Evolutionary conservation across 2,797 vertebrate genomes (phyloP).

Genomic region (Brotogeris chrysoptera): DNA sequence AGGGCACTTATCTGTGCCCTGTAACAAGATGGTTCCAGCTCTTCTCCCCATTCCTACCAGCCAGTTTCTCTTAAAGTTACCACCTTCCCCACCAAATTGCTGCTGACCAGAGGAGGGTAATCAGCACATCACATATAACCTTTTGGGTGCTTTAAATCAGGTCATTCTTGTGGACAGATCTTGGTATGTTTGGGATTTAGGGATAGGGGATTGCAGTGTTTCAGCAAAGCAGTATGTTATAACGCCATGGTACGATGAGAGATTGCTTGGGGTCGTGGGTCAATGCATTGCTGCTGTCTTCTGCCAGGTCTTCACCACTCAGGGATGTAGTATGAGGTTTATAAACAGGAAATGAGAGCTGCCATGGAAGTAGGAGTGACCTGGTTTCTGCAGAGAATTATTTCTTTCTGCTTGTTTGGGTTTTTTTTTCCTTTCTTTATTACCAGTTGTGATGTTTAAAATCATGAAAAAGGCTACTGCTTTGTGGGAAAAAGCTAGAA

Average conservation of each 20-base stretch:
- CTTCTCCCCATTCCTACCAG: not conserved
- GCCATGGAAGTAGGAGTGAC: not conserved
- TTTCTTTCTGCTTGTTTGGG: not conserved
- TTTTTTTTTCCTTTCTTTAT: not conserved
- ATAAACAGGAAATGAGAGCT: not conserved
- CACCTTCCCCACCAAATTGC: not conserved
- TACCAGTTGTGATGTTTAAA: not conserved
- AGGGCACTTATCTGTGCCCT: not conserved
- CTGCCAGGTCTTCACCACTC: not conserved
- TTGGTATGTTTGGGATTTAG: not conserved
- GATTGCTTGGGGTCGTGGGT: not conserved
- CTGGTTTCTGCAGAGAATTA: not conserved
- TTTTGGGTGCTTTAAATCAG: not conserved
- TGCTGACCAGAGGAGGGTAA: not conserved
- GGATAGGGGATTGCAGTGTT: rapidly evolving
- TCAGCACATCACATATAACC: not conserved
- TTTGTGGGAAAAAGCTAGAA: not conserved
- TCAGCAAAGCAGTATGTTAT: not conserved
- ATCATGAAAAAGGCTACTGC: not conserved
- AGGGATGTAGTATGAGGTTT: not conserved
- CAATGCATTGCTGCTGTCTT: not conserved
- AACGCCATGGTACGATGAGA: rapidly evolving
- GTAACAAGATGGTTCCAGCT: not conserved
- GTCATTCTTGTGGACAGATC: not conserved
- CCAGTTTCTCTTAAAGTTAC: not conserved